phyloP scores from a whole-genome alignment of 1,140 invertebrate genomes.

The Caenorhabditis elegans region WBcel235 BX284602.5:9928001-9928500 shows the following conservation, averaged over 20 bases:
- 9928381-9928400: background rate
- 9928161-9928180: background rate
- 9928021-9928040: background rate
- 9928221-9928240: background rate
- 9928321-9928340: background rate
- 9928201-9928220: background rate
- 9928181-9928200: background rate
- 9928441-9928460: background rate
- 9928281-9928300: background rate
- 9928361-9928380: background rate
- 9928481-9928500: background rate
- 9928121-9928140: background rate
- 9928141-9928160: too few relatives aligned
- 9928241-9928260: background rate
- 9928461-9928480: background rate
- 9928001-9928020: too few relatives aligned
- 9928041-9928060: background rate
- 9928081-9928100: background rate
- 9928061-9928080: background rate
- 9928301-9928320: background rate
- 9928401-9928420: background rate
- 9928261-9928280: slow-evolving; percentile 8
- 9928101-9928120: background rate
- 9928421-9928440: background rate
- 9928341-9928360: slow-evolving; percentile 16